phyloP scores from a whole-genome alignment of 2,797 vertebrate genomes.

The Champsocephalus gunnari region DNA sequence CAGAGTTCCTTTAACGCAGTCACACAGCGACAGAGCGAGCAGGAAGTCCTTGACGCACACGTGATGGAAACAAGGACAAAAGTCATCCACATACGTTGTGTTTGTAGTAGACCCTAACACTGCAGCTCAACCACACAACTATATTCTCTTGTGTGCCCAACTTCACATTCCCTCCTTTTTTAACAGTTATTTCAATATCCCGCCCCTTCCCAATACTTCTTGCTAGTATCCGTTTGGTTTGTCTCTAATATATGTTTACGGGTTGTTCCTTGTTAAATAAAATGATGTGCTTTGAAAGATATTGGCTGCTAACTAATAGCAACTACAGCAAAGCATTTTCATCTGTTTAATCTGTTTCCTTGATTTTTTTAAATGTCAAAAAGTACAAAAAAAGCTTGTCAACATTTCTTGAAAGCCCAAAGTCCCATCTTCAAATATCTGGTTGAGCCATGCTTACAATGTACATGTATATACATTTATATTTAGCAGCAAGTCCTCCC shows the following conservation, averaged over 20 bases:
- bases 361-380: background rate
- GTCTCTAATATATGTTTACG: background rate
- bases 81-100: background rate
- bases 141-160: background rate
- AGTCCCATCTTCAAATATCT: background rate
- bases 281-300: background rate
- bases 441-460: background rate
- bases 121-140: background rate
- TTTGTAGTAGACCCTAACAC: conserved; percentile 2
- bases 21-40: conserved; percentile 5
- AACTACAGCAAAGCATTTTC: background rate
- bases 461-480: background rate
- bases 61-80: conserved; percentile 32
- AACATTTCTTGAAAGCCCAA: background rate
- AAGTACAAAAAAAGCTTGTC: background rate
- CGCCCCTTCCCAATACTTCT: background rate
- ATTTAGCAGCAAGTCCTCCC: background rate
- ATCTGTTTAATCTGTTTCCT: background rate
- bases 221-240: background rate
- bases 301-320: background rate
- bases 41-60: conserved; percentile 41
- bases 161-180: background rate
- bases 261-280: no score
- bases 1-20: conserved; percentile 58
- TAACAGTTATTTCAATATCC: background rate